These are phyloP conservation scores for Globodera ellingtonae DNA, from an alignment of 1,140 invertebrate genomes.

Conservation along the genomic window DNA sequence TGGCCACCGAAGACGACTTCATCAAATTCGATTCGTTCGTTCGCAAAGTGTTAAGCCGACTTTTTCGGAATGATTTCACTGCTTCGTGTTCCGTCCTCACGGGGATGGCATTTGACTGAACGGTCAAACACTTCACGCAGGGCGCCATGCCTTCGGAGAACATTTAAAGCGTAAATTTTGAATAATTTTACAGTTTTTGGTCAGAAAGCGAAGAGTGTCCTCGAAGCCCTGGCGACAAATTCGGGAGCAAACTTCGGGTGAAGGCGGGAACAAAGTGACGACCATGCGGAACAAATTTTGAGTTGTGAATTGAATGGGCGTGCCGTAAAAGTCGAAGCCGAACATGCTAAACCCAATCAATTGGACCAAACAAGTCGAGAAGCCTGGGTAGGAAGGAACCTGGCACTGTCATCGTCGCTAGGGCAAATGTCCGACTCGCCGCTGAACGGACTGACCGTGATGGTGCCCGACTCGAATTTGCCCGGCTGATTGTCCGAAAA, in stretches of 20 bases:
- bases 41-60: neutral
- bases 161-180: constrained; percentile 20
- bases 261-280: constrained; percentile 88
- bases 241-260: constrained; percentile 83
- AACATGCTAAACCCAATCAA: constrained; percentile 54
- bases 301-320: constrained; percentile 81
- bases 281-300: constrained; percentile 89
- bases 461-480: constrained; percentile 86
- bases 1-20: neutral
- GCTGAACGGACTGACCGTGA: constrained; percentile 94
- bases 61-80: neutral
- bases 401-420: constrained; percentile 73
- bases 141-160: constrained; percentile 52
- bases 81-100: neutral
- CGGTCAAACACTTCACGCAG: constrained; percentile 58
- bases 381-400: constrained; percentile 4
- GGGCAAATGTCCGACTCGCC: constrained; percentile 98
- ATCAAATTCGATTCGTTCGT: neutral
- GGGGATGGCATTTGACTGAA: constrained; percentile 50
- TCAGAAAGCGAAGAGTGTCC: constrained; percentile 87
- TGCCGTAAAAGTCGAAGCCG: constrained; percentile 84
- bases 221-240: constrained; percentile 98
- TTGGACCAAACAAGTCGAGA: neutral
- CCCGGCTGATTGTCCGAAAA: constrained; percentile 89
- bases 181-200: constrained; percentile 72